Conservation (phyloP, 2,113 vertebrate genomes). For the Todiramphus saurophagus region DNA sequence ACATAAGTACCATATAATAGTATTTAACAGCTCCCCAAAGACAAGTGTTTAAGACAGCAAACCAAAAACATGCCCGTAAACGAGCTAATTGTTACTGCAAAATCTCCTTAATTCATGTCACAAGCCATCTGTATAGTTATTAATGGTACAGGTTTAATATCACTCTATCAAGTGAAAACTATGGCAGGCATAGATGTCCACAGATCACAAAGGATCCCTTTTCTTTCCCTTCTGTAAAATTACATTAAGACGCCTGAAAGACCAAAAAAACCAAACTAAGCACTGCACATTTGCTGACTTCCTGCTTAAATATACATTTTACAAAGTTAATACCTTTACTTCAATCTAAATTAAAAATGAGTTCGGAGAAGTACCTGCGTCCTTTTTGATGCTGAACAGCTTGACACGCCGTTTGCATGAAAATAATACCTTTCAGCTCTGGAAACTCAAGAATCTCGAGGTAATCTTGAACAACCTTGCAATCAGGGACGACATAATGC, state of each 20-base stretch:
- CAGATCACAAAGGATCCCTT: not conserved
- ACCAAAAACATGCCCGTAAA: not conserved
- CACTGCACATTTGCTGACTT: not conserved
- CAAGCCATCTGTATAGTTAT: not conserved
- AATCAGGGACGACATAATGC: slow-evolving; percentile 93
- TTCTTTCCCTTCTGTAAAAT: not conserved
- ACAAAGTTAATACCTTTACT: not conserved
- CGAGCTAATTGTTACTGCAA: not conserved
- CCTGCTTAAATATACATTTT: not conserved
- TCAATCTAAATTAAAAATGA: not conserved
- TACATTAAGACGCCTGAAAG: not conserved
- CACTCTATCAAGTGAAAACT: not conserved
- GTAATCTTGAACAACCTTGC: slow-evolving; percentile 87
- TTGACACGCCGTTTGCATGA: slow-evolving; percentile 93
- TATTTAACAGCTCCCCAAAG: not conserved
- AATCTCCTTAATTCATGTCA: not conserved
- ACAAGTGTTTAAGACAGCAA: not conserved
- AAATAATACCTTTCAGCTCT: slow-evolving; percentile 88
- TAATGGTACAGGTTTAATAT: not conserved
- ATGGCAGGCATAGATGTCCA: not conserved
- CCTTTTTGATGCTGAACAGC: slow-evolving; percentile 88
- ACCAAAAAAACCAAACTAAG: not conserved
- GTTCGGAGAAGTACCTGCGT: slow-evolving; percentile 81
- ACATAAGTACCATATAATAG: not conserved
- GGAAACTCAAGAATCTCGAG: slow-evolving; percentile 91